These are phyloP conservation scores for Trachelus troglodyta DNA, from an alignment of 2,888 invertebrate species.

Conservation along the genomic window DNA sequence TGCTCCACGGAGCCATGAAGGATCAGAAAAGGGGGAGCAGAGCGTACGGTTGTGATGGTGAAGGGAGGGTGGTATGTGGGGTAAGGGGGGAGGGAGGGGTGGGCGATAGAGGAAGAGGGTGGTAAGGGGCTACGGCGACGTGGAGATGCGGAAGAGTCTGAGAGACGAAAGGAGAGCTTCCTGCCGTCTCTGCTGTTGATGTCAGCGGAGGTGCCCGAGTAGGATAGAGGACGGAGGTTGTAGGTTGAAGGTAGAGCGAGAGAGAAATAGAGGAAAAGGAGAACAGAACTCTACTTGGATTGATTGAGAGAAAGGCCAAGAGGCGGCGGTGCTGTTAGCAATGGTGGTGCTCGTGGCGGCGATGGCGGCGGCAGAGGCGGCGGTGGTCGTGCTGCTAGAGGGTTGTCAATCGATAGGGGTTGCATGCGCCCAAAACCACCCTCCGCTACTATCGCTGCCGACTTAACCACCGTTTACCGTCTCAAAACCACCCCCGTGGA, in stretches of 20 bases:
- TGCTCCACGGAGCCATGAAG: neutral
- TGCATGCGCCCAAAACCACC: slow-evolving; percentile 52
- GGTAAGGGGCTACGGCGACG: neutral
- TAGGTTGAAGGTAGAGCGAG: slow-evolving; percentile 19
- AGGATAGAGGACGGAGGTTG: neutral
- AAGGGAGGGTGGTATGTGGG: neutral
- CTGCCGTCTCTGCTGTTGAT: neutral
- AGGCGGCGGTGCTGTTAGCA: slow-evolving; percentile 31
- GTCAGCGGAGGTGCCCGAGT: neutral
- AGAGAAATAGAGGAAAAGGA: slow-evolving; percentile 20
- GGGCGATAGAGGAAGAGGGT: neutral
- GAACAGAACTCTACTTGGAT: slow-evolving; percentile 37
- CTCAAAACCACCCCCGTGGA: neutral
- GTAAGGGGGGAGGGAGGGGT: too few species aligned
- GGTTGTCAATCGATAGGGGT: slow-evolving; percentile 56
- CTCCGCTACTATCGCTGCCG: slow-evolving; percentile 21
- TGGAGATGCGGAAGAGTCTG: neutral
- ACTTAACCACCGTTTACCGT: slow-evolving; percentile 6
- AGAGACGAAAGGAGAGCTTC: neutral
- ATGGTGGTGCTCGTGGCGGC: slow-evolving; percentile 20
- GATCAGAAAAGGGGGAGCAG: neutral
- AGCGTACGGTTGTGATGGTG: neutral
- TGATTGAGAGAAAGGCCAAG: slow-evolving; percentile 53
- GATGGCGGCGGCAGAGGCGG: slow-evolving; percentile 28
- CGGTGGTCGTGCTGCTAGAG: slow-evolving; percentile 25